Percentiles rank a stretch among this genome's conserved stretches.
phyloP scores from a whole-genome alignment of 2,113 vertebrate species.

The Zosterops borbonicus region DNA sequence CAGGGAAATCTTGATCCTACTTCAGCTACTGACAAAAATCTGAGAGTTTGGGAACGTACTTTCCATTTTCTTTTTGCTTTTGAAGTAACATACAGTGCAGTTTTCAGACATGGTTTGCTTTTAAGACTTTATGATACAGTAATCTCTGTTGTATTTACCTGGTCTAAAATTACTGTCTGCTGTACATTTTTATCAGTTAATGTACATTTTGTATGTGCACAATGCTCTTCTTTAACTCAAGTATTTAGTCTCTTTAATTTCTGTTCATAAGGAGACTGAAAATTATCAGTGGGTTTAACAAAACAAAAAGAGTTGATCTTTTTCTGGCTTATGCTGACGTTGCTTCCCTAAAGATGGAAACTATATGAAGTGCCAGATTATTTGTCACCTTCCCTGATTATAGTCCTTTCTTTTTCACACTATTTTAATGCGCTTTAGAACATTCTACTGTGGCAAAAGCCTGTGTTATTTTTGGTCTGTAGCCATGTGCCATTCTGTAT shows the following conservation, averaged over 20 bases:
- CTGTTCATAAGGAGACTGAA: not conserved
- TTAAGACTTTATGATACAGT: not conserved
- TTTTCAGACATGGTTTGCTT: not conserved
- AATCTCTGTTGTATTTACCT: not conserved
- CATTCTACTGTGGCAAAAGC: not conserved
- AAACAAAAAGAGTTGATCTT: not conserved
- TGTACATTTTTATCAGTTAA: not conserved
- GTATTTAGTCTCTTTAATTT: not conserved
- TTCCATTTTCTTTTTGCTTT: not conserved
- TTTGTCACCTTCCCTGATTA: not conserved
- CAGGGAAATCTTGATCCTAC: not conserved
- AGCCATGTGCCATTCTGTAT: not conserved
- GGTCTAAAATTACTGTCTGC: not conserved
- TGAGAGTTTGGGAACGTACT: not conserved
- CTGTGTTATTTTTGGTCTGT: not conserved
- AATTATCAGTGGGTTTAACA: not conserved
- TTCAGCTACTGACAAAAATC: not conserved
- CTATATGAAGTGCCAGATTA: not conserved
- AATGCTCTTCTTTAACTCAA: not conserved
- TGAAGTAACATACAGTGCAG: not conserved
- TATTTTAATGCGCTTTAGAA: not conserved
- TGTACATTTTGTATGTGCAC: accelerated
- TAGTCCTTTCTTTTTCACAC: not conserved
- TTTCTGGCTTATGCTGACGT: not conserved
- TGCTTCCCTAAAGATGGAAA: not conserved